A percentile compares a stretch with the other conserved stretches of the same genome.
Conservation (phyloP, 2,888 invertebrate genomes). For the Mesoligia furuncula region DNA sequence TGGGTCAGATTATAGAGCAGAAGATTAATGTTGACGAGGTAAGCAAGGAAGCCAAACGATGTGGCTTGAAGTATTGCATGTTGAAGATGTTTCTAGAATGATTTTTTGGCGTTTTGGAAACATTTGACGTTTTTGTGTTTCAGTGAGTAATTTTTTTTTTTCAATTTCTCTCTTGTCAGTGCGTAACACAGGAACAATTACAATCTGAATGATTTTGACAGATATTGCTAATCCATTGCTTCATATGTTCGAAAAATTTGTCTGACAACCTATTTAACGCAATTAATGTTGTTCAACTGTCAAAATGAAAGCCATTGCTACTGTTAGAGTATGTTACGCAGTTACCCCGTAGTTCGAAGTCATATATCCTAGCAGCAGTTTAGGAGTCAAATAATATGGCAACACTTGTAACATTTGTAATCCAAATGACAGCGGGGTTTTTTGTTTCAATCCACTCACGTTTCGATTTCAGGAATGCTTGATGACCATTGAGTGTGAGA, state of each 20-base stretch:
- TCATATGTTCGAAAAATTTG: not conserved
- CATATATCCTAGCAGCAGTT: not conserved
- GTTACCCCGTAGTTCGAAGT: not conserved
- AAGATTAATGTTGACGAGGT: constrained; percentile 55
- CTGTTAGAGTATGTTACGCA: not conserved
- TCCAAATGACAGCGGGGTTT: not conserved
- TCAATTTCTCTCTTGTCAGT: not conserved
- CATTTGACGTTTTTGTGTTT: not conserved
- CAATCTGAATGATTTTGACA: not conserved
- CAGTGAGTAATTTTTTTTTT: no score
- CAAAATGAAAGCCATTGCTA: not conserved
- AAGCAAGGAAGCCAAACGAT: constrained; percentile 15
- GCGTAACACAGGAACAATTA: no score
- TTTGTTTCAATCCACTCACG: not conserved
- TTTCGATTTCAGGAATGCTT: not conserved
- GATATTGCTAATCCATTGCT: not conserved
- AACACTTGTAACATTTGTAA: not conserved
- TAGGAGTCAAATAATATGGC: not conserved
- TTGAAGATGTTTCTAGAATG: not conserved
- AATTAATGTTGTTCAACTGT: not conserved
- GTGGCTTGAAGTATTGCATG: not conserved
- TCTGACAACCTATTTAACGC: not conserved
- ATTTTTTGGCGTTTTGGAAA: not conserved
- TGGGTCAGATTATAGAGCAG: constrained; percentile 57
- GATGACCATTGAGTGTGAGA: not conserved